These are phyloP conservation scores for Eustalomyia histrio DNA, from an alignment of 2,888 invertebrate species.

Conservation along the genomic window DNA sequence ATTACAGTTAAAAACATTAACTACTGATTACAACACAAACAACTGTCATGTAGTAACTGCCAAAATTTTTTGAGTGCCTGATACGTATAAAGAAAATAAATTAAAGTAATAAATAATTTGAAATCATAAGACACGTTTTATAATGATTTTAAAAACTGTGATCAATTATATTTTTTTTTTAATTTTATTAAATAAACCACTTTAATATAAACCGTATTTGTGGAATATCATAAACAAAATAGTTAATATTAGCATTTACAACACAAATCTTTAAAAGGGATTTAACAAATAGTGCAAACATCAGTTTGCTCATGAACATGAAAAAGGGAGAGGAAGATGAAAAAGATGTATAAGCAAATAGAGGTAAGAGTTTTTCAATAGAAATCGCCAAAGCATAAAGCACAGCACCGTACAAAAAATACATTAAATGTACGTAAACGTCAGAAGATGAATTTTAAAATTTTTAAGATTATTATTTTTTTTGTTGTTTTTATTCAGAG, in stretches of 20 bases:
- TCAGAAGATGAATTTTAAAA: conserved; percentile 38
- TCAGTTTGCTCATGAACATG: background rate
- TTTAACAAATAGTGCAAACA: conserved; percentile 16
- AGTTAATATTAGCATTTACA: background rate
- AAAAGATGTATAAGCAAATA: conserved; percentile 6
- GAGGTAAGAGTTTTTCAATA: conserved; percentile 54
- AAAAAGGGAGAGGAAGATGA: background rate
- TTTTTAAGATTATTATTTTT: background rate
- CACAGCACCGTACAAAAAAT: background rate
- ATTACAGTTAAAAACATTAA: no score
- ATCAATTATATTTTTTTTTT: background rate
- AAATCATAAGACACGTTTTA: conserved; percentile 37
- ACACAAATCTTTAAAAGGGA: background rate
- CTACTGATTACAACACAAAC: no score
- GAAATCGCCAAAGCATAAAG: conserved; percentile 46
- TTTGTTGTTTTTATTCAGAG: conserved; percentile 5
- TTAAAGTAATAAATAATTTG: no score
- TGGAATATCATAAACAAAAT: background rate
- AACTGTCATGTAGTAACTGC: no score
- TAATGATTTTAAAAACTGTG: background rate
- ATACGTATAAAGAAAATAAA: no score
- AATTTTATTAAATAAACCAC: background rate
- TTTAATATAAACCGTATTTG: conserved; percentile 23
- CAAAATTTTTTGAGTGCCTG: no score
- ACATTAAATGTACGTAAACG: conserved; percentile 4